phyloP scores from a whole-genome alignment of 2,113 vertebrate species.

The Prionailurus viverrinus region DNA sequence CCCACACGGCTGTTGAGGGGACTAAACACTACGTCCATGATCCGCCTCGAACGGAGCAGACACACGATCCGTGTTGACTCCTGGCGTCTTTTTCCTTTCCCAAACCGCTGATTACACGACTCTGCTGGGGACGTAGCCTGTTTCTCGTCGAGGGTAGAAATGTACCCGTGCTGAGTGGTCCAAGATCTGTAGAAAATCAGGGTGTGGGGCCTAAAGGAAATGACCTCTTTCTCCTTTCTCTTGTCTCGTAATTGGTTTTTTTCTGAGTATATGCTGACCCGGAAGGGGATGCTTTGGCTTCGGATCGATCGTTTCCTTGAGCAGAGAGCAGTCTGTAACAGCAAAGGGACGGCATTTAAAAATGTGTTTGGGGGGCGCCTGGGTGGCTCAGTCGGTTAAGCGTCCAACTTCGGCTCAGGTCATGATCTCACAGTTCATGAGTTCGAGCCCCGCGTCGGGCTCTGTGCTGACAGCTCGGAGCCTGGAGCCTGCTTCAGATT shows the following conservation, averaged over 20 bases:
- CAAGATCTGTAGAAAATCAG: not conserved
- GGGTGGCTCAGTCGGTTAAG: too few species aligned
- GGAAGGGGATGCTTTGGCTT: not conserved
- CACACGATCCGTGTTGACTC: rapidly evolving
- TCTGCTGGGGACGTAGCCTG: not conserved
- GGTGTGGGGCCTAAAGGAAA: not conserved
- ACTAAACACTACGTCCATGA: not conserved
- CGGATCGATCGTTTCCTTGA: not conserved
- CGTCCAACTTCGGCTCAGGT: too few species aligned
- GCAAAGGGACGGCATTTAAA: not conserved
- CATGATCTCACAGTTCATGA: too few species aligned
- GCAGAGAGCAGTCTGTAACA: not conserved
- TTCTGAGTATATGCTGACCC: not conserved
- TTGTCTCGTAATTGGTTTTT: not conserved
- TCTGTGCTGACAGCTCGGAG: too few species aligned
- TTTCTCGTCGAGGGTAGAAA: not conserved
- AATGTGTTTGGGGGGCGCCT: not conserved
- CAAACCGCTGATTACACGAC: not conserved
- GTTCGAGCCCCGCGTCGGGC: too few species aligned
- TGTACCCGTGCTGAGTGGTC: not conserved
- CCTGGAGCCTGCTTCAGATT: too few species aligned
- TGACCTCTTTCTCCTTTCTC: not conserved
- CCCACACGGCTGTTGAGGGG: not conserved
- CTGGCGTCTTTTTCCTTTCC: not conserved
- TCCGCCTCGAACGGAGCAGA: not conserved